Evolutionary conservation across 2,888 invertebrate species (phyloP).

Genomic region (Allophyes oxyacanthae): DNA sequence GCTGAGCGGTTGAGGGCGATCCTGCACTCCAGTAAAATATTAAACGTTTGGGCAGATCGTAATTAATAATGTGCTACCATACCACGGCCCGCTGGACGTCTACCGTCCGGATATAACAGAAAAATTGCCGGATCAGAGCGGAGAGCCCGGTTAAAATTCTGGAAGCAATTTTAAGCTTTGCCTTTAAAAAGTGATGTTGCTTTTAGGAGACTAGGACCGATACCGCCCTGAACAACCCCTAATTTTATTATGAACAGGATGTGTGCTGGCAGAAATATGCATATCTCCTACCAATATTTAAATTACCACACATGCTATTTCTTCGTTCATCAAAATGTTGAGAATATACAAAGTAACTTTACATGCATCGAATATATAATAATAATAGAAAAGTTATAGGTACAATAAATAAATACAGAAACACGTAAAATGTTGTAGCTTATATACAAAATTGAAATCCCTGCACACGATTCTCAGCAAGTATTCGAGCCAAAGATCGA

Average conservation of each 20-base stretch:
- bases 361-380: constrained; percentile 9
- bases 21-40: constrained; percentile 84
- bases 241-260: constrained; percentile 62
- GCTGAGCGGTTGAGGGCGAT: constrained; percentile 75
- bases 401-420: constrained; percentile 34
- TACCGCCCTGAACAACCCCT: constrained; percentile 62
- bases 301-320: constrained; percentile 1
- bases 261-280: constrained; percentile 38
- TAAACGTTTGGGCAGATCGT: constrained; percentile 81
- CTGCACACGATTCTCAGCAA: constrained; percentile 64
- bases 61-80: constrained; percentile 84
- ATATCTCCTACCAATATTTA: constrained; percentile 24
- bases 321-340: neutral
- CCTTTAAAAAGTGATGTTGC: constrained; percentile 68
- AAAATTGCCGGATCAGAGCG: constrained; percentile 83
- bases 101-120: constrained; percentile 80
- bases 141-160: constrained; percentile 74
- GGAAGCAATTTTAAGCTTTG: constrained; percentile 71
- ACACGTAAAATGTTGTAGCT: constrained; percentile 37
- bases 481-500: constrained; percentile 79
- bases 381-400: constrained; percentile 18
- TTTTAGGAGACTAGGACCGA: constrained; percentile 65
- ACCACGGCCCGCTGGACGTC: constrained; percentile 68
- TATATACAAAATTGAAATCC: constrained; percentile 67
- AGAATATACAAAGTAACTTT: constrained; percentile 10